Evolutionary conservation across 2,797 vertebrate genomes (phyloP).

Genomic region (Xenops minutus): DNA sequence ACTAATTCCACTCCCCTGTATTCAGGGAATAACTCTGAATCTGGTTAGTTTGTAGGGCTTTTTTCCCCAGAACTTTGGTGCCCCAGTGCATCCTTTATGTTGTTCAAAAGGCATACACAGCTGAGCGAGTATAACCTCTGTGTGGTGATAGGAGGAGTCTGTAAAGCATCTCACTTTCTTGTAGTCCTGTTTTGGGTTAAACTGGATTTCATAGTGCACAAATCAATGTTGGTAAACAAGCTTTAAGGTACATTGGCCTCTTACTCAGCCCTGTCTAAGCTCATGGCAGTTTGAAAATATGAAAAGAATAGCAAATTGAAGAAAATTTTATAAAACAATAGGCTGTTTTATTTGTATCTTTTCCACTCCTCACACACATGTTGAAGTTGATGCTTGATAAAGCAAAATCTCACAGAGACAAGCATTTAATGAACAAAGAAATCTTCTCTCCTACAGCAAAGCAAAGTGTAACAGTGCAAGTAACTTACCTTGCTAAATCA

Average conservation of each 20-base stretch:
- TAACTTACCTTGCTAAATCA: constrained; percentile 47
- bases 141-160: rapidly evolving
- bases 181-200: background rate
- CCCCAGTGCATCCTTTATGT: background rate
- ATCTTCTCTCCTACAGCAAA: background rate
- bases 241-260: background rate
- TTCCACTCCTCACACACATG: background rate
- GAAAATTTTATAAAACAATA: background rate
- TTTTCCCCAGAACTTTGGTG: background rate
- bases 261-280: background rate
- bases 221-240: background rate
- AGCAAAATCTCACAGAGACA: constrained; percentile 14
- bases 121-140: background rate
- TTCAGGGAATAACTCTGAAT: background rate
- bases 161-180: background rate
- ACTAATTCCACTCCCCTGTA: background rate
- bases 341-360: background rate
- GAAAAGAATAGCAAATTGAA: background rate
- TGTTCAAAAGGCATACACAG: background rate
- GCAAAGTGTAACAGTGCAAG: background rate
- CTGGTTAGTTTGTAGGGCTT: background rate
- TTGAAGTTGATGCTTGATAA: constrained; percentile 30
- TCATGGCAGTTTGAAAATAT: background rate
- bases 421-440: constrained; percentile 47
- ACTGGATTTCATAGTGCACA: background rate